Evolutionary conservation across 1,140 invertebrate species (phyloP).

Genomic region (Drosophila kanapiae): DNA sequence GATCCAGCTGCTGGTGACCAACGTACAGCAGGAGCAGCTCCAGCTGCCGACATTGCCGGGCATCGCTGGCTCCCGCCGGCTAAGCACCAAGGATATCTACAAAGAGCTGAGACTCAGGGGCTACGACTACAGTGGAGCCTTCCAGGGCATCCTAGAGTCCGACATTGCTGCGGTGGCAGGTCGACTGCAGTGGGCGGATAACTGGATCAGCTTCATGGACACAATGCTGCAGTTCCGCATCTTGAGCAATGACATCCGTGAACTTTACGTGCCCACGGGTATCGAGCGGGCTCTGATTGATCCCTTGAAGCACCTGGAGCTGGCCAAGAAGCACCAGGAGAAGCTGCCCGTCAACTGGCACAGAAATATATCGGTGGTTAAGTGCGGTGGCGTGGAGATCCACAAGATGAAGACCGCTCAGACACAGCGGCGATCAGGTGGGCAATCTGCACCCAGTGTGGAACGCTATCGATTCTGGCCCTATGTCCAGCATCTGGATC

Average conservation of each 20-base stretch:
- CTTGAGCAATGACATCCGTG: constrained; percentile 90
- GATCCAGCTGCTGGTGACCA: constrained; percentile 89
- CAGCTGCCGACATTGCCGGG: constrained; percentile 75
- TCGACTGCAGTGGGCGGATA: constrained; percentile 92
- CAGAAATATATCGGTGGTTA: constrained; percentile 91
- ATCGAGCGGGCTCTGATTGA: constrained; percentile 93
- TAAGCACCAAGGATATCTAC: constrained; percentile 92
- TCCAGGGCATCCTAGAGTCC: constrained; percentile 90
- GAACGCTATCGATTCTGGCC: constrained; percentile 95
- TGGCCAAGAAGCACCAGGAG: constrained; percentile 85
- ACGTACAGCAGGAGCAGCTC: constrained; percentile 87
- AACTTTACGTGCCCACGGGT: constrained; percentile 94
- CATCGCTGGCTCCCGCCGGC: constrained; percentile 81
- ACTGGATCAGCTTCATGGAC: constrained; percentile 98
- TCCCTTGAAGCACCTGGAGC: constrained; percentile 89
- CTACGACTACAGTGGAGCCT: constrained; percentile 96
- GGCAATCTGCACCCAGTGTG: constrained; percentile 91
- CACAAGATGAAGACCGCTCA: constrained; percentile 95
- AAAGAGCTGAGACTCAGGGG: constrained; percentile 96
- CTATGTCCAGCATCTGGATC: constrained; percentile 86
- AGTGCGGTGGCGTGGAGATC: constrained; percentile 94
- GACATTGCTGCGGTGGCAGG: constrained; percentile 89
- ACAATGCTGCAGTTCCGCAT: constrained; percentile 97
- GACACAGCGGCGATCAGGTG: constrained; percentile 92
- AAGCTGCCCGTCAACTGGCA: constrained; percentile 89